Evolutionary conservation across 2,113 vertebrate genomes (phyloP).

Genomic region (Sorex araneus): DNA sequence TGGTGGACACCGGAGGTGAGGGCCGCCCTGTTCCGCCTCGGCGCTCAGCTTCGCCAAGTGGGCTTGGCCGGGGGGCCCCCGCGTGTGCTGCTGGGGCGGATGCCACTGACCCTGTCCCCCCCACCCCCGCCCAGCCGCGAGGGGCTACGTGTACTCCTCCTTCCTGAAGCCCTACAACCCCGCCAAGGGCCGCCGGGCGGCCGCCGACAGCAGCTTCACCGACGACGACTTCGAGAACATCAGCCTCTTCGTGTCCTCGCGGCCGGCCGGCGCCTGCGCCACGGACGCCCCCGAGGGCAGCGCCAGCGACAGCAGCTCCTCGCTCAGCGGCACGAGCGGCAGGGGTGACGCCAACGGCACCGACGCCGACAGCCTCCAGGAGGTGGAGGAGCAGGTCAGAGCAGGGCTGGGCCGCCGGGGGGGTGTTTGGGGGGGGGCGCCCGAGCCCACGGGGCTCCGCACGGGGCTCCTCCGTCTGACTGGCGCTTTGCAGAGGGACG

Average conservation of each 20-base stretch:
- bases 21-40: conserved; percentile 32
- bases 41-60: no score
- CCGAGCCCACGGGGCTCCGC: neutral
- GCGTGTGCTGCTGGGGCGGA: no score
- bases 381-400: conserved; percentile 90
- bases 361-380: conserved; percentile 81
- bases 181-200: conserved; percentile 88
- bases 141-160: conserved; percentile 96
- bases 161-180: conserved; percentile 97
- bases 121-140: conserved; percentile 90
- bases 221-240: conserved; percentile 96
- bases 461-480: no score
- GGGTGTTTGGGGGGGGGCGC: fast-evolving
- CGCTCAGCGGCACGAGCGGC: conserved; percentile 88
- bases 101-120: neutral
- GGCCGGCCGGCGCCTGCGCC: conserved; percentile 87
- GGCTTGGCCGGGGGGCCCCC: no score
- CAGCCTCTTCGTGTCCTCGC: conserved; percentile 95
- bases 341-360: conserved; percentile 84
- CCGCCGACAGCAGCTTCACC: conserved; percentile 81
- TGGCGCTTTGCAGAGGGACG: no score
- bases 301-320: conserved; percentile 88
- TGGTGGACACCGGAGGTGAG: conserved; percentile 96
- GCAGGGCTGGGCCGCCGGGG: no score
- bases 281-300: conserved; percentile 81